phyloP scores from a whole-genome alignment of 2,888 invertebrate species.

The Heliconius ethilla region DNA sequence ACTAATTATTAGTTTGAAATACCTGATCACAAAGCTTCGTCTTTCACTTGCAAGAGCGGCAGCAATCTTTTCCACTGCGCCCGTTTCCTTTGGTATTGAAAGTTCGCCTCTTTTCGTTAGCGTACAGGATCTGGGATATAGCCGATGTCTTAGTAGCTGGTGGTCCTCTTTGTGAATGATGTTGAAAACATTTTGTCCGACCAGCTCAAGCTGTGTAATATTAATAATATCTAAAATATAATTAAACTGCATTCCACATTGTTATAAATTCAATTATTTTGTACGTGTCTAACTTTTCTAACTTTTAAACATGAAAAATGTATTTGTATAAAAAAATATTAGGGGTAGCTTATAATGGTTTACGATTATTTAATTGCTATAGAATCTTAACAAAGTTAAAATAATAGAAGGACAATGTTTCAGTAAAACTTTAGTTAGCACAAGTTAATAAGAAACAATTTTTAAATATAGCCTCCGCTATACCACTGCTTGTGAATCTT shows the following conservation, averaged over 20 bases:
- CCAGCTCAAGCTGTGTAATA: slow-evolving; percentile 87
- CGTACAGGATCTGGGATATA: slow-evolving; percentile 77
- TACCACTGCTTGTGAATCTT: too few species aligned
- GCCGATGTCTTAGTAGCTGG: slow-evolving; percentile 86
- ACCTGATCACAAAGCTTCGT: slow-evolving; percentile 65
- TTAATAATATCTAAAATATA: slow-evolving; percentile 12
- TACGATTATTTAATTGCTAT: too few species aligned
- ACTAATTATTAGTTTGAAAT: background rate
- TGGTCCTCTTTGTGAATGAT: slow-evolving; percentile 90
- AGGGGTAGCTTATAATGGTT: too few species aligned
- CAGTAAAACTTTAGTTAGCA: too few species aligned
- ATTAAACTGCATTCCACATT: background rate
- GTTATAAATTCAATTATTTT: too few species aligned
- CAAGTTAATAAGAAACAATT: too few species aligned
- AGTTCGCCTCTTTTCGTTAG: slow-evolving; percentile 81
- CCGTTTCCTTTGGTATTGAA: slow-evolving; percentile 67
- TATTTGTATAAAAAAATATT: too few species aligned
- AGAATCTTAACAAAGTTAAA: too few species aligned
- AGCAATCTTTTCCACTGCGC: slow-evolving; percentile 52
- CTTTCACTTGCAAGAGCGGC: slow-evolving; percentile 58
- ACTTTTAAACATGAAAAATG: too few species aligned
- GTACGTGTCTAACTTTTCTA: too few species aligned
- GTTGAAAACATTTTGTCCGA: slow-evolving; percentile 91
- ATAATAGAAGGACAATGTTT: too few species aligned
- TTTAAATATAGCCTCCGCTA: too few species aligned